Evolutionary conservation across 2,113 vertebrate genomes (phyloP).

Genomic region (Zosterops pallidus): DNA sequence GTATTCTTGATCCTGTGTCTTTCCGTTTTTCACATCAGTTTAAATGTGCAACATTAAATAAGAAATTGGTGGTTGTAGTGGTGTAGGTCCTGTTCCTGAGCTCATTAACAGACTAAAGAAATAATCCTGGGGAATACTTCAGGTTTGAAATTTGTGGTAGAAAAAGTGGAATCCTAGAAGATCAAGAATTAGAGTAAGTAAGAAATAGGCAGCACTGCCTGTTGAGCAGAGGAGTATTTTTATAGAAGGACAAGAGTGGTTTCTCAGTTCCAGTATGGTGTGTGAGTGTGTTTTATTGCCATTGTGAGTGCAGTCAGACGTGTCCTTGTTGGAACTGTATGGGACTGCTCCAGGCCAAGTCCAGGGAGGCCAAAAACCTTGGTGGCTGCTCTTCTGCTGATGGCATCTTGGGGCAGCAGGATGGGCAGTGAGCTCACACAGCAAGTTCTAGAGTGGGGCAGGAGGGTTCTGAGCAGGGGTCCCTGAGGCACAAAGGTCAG

Average conservation of each 20-base stretch:
- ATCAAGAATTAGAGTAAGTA: background rate
- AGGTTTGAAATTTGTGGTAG: background rate
- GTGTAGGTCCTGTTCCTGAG: background rate
- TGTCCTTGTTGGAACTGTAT: background rate
- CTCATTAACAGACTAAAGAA: background rate
- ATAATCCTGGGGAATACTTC: background rate
- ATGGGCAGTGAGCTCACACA: background rate
- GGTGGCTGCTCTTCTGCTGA: background rate
- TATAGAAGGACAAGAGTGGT: background rate
- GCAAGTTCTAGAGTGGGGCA: too few species aligned
- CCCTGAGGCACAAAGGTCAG: background rate
- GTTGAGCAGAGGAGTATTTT: background rate
- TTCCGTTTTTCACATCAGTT: background rate
- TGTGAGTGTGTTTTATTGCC: background rate
- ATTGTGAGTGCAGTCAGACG: rapidly evolving
- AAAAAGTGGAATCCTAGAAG: background rate
- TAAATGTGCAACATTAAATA: background rate
- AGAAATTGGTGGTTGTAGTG: background rate
- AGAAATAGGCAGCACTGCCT: background rate
- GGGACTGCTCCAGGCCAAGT: background rate
- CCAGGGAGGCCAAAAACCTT: background rate
- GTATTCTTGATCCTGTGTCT: background rate
- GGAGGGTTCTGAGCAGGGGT: background rate
- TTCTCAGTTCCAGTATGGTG: background rate
- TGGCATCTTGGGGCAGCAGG: background rate